Percentiles rank a stretch among this genome's conserved stretches.
Conservation (phyloP, 1,140 invertebrate genomes). For the Lethocerus indicus region DNA sequence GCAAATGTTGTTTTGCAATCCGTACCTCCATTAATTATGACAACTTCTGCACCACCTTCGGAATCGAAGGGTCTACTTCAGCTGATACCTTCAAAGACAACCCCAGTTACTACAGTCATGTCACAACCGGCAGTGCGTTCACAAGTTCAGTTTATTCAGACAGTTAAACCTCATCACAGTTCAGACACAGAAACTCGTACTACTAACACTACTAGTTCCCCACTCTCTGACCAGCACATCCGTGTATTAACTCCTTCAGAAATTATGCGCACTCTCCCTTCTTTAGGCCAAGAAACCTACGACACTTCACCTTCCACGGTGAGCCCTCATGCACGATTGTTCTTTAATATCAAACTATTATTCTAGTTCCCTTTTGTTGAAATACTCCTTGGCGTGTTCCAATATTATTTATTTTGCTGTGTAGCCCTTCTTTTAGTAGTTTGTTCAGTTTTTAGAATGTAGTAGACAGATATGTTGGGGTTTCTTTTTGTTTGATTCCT, state of each 20-base stretch:
- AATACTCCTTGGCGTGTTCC: too few species aligned
- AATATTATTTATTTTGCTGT: too few species aligned
- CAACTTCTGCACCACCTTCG: slow-evolving; percentile 15
- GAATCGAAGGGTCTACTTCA: slow-evolving; percentile 12
- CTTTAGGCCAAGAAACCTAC: slow-evolving; percentile 51
- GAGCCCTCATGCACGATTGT: slow-evolving; percentile 25
- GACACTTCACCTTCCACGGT: slow-evolving; percentile 41
- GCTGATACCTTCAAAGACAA: slow-evolving; percentile 8
- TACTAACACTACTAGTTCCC: too few species aligned
- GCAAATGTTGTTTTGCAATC: slow-evolving; percentile 19
- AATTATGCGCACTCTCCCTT: slow-evolving; percentile 72
- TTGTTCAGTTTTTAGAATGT: too few species aligned
- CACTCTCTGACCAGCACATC: slow-evolving; percentile 51
- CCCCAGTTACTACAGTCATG: slow-evolving; percentile 11
- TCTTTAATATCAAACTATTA: slow-evolving; percentile 8
- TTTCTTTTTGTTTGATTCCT: too few species aligned
- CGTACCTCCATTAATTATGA: slow-evolving; percentile 19
- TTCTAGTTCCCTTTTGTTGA: slow-evolving; percentile 7
- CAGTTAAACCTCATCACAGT: slow-evolving; percentile 14
- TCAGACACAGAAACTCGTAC: slow-evolving; percentile 2
- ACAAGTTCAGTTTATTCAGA: slow-evolving; percentile 16
- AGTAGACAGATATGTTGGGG: too few species aligned
- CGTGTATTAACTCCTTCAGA: slow-evolving; percentile 68
- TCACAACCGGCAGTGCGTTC: slow-evolving; percentile 12
- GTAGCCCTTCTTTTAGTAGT: too few species aligned